Conservation (phyloP, 2,888 invertebrate species). For the Trissolcus japonicus region DNA sequence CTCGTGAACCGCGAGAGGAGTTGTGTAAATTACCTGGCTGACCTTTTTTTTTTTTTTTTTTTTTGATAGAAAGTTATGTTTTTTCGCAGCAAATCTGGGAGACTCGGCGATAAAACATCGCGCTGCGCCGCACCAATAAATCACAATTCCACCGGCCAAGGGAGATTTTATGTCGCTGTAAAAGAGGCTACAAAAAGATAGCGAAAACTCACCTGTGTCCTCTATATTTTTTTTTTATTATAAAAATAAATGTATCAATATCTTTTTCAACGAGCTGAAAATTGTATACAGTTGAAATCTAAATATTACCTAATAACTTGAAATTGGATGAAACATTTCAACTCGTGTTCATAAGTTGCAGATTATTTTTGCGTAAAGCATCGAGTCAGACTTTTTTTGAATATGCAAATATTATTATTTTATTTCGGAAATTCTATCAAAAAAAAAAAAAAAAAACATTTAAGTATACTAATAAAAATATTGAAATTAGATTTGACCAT, state of each 20-base stretch:
- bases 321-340: too few species aligned
- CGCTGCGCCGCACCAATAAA: constrained; percentile 37
- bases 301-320: too few species aligned
- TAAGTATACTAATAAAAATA: too few species aligned
- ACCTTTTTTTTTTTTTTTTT: constrained; percentile 1
- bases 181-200: constrained; percentile 20
- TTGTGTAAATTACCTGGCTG: constrained; percentile 38
- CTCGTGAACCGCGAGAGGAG: constrained; percentile 22
- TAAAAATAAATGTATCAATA: background rate
- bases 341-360: too few species aligned
- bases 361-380: too few species aligned
- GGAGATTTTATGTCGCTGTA: constrained; percentile 42
- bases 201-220: background rate
- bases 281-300: too few species aligned
- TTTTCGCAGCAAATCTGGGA: constrained; percentile 39
- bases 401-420: too few species aligned
- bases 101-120: constrained; percentile 40
- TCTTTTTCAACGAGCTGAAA: too few species aligned
- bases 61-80: constrained; percentile 34
- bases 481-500: too few species aligned
- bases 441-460: too few species aligned
- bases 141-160: constrained; percentile 44
- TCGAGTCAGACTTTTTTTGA: too few species aligned
- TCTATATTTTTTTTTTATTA: constrained; percentile 1
- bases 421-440: too few species aligned